Conservation (phyloP, 2,797 vertebrate species). For the Momotus momota region DNA sequence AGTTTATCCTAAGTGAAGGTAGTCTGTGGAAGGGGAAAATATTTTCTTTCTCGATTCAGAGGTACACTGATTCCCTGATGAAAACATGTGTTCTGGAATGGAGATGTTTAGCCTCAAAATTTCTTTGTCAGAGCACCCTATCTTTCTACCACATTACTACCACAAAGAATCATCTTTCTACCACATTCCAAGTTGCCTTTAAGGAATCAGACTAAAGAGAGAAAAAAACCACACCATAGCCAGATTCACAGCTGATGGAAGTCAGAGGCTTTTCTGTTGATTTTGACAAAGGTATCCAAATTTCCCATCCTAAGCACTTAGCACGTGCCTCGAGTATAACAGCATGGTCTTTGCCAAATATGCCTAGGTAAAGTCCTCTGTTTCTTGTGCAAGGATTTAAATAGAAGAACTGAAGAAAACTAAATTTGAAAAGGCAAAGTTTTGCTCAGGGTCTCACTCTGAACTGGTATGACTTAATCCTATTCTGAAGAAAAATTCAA, state of each 20-base stretch:
- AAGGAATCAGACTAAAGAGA: not conserved
- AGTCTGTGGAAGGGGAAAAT: not conserved
- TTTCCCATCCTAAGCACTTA: not conserved
- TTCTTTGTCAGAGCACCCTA: not conserved
- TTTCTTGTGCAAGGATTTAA: not conserved
- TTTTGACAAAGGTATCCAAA: not conserved
- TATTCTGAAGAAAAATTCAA: not conserved
- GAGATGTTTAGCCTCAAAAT: not conserved
- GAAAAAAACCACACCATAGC: not conserved
- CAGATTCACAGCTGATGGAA: not conserved
- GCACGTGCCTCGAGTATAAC: not conserved
- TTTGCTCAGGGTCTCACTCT: not conserved
- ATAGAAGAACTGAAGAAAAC: not conserved
- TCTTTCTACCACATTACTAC: not conserved
- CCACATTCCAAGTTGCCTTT: not conserved
- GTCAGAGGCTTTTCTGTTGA: not conserved
- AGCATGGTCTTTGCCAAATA: not conserved
- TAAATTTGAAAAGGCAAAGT: not conserved
- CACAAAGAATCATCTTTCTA: not conserved
- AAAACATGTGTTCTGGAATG: not conserved
- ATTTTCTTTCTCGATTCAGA: not conserved
- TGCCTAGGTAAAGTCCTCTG: not conserved
- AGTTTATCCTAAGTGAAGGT: not conserved
- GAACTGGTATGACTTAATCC: not conserved
- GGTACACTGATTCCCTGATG: not conserved